A percentile compares a stretch with the other conserved stretches of the same genome.
phyloP scores from a whole-genome alignment of 2,888 invertebrate genomes.

The Latrodectus elegans region DNA sequence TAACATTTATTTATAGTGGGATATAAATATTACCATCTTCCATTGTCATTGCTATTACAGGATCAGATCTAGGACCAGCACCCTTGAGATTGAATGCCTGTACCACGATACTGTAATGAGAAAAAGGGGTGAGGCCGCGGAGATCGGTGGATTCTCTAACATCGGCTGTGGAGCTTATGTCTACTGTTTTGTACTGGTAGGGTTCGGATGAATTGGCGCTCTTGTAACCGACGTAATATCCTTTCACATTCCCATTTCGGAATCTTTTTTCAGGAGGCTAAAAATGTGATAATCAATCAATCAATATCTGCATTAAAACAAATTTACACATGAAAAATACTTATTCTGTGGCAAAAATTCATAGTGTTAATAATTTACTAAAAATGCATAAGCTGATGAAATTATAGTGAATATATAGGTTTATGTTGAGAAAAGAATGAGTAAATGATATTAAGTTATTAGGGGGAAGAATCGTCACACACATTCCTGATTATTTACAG shows the following conservation, averaged over 20 bases:
- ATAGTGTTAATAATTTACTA: too few relatives aligned
- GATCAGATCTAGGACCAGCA: constrained; percentile 74
- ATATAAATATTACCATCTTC: constrained; percentile 73
- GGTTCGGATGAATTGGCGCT: constrained; percentile 74
- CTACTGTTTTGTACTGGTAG: constrained; percentile 74
- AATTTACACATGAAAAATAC: too few relatives aligned
- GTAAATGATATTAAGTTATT: too few relatives aligned
- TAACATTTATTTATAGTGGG: neutral
- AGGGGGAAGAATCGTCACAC: too few relatives aligned
- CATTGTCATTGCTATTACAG: constrained; percentile 74
- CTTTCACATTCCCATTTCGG: constrained; percentile 75
- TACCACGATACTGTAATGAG: constrained; percentile 71
- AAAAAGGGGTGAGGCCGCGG: constrained; percentile 45
- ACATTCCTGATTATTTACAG: too few relatives aligned
- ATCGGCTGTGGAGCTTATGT: constrained; percentile 24
- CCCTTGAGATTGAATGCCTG: constrained; percentile 75
- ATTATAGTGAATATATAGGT: too few relatives aligned
- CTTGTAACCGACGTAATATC: constrained; percentile 76
- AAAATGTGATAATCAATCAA: neutral
- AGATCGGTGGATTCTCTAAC: constrained; percentile 42
- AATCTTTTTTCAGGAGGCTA: constrained; percentile 61
- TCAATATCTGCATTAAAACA: neutral
- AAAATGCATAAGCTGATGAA: too few relatives aligned
- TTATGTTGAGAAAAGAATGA: too few relatives aligned
- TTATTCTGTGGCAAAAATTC: too few relatives aligned